Evolutionary conservation across 2,113 vertebrate species (phyloP), one percentile per base, ranked within the genome.

Genomic region (Cettia cetti): DNA sequence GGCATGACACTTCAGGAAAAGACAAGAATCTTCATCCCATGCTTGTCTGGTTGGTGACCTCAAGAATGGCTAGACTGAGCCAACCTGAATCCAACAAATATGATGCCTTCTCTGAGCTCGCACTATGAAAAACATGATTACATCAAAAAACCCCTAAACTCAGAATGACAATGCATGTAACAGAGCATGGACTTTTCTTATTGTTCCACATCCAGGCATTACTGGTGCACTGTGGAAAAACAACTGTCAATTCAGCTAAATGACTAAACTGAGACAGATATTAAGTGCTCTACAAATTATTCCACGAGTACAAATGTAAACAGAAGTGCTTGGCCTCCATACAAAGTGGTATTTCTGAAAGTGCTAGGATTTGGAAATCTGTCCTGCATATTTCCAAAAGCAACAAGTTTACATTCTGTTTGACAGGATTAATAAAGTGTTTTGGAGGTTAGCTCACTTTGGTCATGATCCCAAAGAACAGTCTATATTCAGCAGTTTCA

Each of bases 301-400:
- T 86, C 59, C 39, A 61, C 17, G 50, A 94, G 96, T 59, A 76
- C 17, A 77, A 60, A 84, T 85, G 91, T 94, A 94, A 96, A 93
- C 91, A 96, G 83, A 87, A 92, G 45, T 64, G 68, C 91, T 92
- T 82, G 93, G 92, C 79, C 83, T 94, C 91, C 63, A 78, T 31
- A 87, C 52, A 90, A 78, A 77, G 66, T 40, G 70, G 6, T 49
- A 40, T 44, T 81, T 82, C 82, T 57, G 31, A 94, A 96, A 97
- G 94, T 92, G 96, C 96, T 88, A 52, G 64, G 24, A 61, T 66
- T 50, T 77, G 95, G 96, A 94, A 86, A 88, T 86, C 95, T 89
- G 97, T 94, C 97, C 96, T 20, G 97, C 97, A 95, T 88, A 87
- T 89, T 82, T 92, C 96, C 97, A 82, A 90, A 87, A 86, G 79